These are phyloP conservation scores for Apodemus agrarius DNA, from an alignment of 2,797 vertebrate species.

Conservation along the genomic window DNA sequence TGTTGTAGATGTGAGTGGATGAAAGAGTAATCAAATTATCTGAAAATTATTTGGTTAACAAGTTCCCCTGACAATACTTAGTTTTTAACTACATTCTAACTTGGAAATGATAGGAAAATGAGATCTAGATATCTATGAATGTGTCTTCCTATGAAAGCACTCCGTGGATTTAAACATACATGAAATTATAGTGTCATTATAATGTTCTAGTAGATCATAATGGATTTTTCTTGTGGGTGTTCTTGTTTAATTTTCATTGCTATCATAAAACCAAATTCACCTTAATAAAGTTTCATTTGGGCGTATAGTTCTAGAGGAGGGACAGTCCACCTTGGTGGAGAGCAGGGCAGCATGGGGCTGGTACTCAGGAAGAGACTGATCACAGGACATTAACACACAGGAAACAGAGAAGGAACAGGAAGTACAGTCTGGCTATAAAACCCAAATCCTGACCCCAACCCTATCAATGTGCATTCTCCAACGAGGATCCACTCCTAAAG, in stretches of 20 bases:
- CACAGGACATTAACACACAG: too few species aligned
- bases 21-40: neutral
- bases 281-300: neutral
- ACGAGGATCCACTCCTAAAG: neutral
- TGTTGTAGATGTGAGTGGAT: slow-evolving; percentile 13
- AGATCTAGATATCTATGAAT: neutral
- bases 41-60: neutral
- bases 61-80: neutral
- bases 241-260: neutral
- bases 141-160: neutral
- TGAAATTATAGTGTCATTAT: neutral
- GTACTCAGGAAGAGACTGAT: neutral
- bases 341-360: neutral
- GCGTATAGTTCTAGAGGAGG: neutral
- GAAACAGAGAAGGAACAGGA: neutral
- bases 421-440: neutral
- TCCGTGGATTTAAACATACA: neutral
- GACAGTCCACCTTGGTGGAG: neutral
- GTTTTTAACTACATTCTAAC: neutral
- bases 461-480: neutral
- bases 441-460: fast-evolving
- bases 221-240: neutral
- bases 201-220: neutral
- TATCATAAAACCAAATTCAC: neutral
- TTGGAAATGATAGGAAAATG: neutral